Conservation (phyloP, 2,797 vertebrate genomes). For the Chrosomus eos region DNA sequence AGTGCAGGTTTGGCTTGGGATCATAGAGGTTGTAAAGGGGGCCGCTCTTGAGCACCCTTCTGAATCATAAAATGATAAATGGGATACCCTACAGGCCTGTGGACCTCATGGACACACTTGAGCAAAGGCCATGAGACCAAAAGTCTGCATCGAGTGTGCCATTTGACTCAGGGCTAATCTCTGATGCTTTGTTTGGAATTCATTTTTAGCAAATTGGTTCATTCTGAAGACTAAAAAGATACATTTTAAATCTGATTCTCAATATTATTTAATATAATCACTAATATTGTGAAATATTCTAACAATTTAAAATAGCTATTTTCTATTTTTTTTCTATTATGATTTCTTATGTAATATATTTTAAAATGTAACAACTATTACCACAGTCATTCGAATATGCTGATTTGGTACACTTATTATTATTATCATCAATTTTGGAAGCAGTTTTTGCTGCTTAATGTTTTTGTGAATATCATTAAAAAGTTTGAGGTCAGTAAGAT, state of each 20-base stretch:
- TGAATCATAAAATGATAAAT: conserved; percentile 5
- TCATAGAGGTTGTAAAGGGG: background rate
- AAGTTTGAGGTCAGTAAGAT: background rate
- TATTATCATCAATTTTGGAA: background rate
- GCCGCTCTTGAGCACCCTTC: background rate
- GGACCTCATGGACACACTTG: background rate
- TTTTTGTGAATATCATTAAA: background rate
- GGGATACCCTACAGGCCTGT: background rate
- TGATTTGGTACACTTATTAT: background rate
- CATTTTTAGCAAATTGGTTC: background rate
- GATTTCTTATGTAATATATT: background rate
- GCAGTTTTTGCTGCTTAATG: background rate
- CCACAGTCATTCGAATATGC: background rate
- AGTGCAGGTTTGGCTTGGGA: background rate
- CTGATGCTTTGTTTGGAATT: background rate
- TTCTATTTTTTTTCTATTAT: no score
- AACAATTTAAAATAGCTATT: background rate
- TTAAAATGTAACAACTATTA: background rate
- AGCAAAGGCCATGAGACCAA: background rate
- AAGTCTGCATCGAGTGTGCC: background rate
- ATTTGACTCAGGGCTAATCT: background rate
- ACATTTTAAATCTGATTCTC: background rate
- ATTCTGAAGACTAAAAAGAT: background rate
- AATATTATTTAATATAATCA: background rate
- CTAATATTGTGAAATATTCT: background rate